These are phyloP conservation scores for Sylvietta virens DNA, from an alignment of 2,113 vertebrate genomes.

Conservation along the genomic window DNA sequence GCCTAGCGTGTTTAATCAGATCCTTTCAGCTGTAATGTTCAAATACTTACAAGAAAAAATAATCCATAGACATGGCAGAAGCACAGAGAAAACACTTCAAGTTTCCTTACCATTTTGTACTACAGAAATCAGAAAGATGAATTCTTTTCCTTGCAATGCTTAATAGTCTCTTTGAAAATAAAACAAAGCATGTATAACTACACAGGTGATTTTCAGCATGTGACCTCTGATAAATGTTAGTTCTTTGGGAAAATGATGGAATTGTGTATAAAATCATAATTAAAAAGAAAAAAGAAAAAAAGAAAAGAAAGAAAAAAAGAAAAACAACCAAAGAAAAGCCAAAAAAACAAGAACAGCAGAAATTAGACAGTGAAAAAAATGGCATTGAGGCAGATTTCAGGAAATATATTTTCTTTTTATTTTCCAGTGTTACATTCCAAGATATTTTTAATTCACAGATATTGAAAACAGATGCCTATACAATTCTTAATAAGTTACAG, in stretches of 20 bases:
- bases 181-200: background rate
- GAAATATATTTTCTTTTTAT: constrained; percentile 34
- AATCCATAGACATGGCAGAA: background rate
- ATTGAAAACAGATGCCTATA: constrained; percentile 53
- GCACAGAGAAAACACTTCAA: background rate
- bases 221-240: background rate
- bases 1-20: accelerated
- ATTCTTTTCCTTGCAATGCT: background rate
- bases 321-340: background rate
- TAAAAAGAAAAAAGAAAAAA: background rate
- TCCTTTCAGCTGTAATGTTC: background rate
- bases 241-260: background rate
- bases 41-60: background rate
- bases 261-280: background rate
- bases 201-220: background rate
- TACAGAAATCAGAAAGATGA: background rate
- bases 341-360: background rate
- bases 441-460: constrained; percentile 54
- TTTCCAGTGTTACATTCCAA: constrained; percentile 30
- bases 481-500: constrained; percentile 51
- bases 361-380: background rate
- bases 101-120: background rate
- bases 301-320: accelerated
- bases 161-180: background rate
- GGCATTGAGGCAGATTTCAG: background rate